phyloP scores from a whole-genome alignment of 2,113 vertebrate species.

The Oophaga pumilio region DNA sequence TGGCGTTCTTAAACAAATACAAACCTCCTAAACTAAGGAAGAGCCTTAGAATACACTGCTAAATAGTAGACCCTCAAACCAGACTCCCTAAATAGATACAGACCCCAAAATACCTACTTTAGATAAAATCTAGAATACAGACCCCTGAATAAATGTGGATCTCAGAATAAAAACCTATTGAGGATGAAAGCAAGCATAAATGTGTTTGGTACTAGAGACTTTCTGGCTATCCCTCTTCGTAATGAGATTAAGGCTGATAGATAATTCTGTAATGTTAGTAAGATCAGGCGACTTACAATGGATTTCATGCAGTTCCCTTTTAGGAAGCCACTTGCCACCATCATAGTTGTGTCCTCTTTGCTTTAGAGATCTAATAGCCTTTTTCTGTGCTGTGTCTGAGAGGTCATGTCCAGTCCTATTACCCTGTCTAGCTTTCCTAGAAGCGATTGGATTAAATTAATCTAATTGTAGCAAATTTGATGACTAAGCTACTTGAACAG shows the following conservation, averaged over 20 bases:
- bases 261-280: not conserved
- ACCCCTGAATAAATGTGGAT: no score
- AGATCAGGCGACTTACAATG: not conserved
- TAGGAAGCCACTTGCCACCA: not conserved
- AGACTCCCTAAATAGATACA: no score
- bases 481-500: not conserved
- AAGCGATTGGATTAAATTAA: conserved; percentile 36
- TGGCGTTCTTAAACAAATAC: no score
- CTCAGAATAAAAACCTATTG: no score
- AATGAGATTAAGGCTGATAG: not conserved
- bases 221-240: no score
- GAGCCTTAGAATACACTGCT: no score
- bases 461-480: conserved; percentile 5
- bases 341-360: not conserved
- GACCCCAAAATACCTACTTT: no score
- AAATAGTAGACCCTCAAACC: no score
- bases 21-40: no score
- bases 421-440: not conserved
- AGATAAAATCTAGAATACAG: no score
- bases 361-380: conserved; percentile 20
- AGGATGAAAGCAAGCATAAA: no score
- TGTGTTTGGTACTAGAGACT: no score
- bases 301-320: not conserved
- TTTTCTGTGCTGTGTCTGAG: not conserved
- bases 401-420: conserved; percentile 12